Evolutionary conservation across 2,113 vertebrate genomes (phyloP).

Genomic region (Bostrychus sinensis): DNA sequence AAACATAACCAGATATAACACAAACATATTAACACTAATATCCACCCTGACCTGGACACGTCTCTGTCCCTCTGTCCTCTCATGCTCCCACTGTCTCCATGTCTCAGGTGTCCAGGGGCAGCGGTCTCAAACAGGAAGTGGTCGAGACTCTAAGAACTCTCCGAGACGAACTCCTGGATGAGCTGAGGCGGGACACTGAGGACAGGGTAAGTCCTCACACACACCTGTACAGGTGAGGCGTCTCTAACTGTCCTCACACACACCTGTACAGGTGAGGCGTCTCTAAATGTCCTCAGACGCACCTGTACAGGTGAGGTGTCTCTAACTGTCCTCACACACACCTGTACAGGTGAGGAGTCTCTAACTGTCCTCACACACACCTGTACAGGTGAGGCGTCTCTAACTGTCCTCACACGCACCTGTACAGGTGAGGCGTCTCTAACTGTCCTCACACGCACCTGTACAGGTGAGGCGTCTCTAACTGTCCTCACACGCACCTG

Average conservation of each 20-base stretch:
- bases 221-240: too few relatives aligned
- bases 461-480: too few relatives aligned
- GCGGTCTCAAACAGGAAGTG: constrained; percentile 75
- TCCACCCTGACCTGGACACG: too few relatives aligned
- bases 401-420: too few relatives aligned
- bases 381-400: too few relatives aligned
- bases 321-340: background rate
- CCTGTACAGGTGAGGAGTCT: background rate
- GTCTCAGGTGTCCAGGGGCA: constrained; percentile 59
- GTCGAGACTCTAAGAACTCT: constrained; percentile 62
- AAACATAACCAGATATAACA: too few relatives aligned
- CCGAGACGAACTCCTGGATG: constrained; percentile 70
- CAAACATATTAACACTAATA: too few relatives aligned
- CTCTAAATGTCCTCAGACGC: background rate
- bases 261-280: background rate
- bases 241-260: background rate
- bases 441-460: background rate
- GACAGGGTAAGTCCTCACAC: constrained; percentile 17
- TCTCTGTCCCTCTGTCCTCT: too few relatives aligned
- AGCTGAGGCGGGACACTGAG: constrained; percentile 63
- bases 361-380: background rate
- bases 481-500: too few relatives aligned
- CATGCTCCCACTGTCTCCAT: too few relatives aligned
- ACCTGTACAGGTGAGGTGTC: background rate
- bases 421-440: background rate